Base-by-base conservation (phyloP, 2,797 vertebrate species). In the Lutjanus campechanus region DNA sequence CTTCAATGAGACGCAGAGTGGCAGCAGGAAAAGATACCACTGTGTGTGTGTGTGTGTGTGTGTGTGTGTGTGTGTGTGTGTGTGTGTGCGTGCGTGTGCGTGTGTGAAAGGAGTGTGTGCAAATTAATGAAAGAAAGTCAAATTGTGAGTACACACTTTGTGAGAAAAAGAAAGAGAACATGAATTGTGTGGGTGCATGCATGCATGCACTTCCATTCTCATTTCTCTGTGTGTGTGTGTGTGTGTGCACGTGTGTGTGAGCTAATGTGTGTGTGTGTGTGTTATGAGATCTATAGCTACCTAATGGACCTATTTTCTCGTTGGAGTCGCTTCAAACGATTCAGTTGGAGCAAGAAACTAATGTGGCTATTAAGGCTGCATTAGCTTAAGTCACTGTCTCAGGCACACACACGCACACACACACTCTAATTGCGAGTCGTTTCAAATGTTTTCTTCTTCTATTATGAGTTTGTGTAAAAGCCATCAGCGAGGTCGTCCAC, bases 291-390 rank as follows among this genome's bases (percentile, higher is more conserved):
- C 77, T 73, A 70, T 65, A 60, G 65, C 77, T 56, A 67, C 69
- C 69, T 89, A 91, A 91, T 89, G 87, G 85, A 69, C 61, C 87
- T 76, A 69, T 87, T 89, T 87, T 85, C 74, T 77, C 67, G 66
- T 83, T 64, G 8, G 75, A 81, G 80, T 54, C 25, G 56, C 76
- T 82, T 85, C 61, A 74, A 83, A 91, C 10, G 41, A 79, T 76
- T 81, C 75, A 69, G 64, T 65, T 1, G 7, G 40, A 79, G 76
- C 12, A 25, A 46, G 72, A 77, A 84, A 74, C 76, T 79, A 86
- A 89, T 90, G 83, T 65, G 77, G 69, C 85, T 69, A 85, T 90
- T 86, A 90, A 66, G 51, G 68, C 65, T 49, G 64, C 85, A 91
- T 89, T 88, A 92, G 61, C 67, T 63, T 17, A 74, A 83, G 65